A percentile compares a stretch with the other conserved stretches of the same genome.
Evolutionary conservation across 2,113 vertebrate genomes (phyloP).

Genomic region (Neotoma lepida): DNA sequence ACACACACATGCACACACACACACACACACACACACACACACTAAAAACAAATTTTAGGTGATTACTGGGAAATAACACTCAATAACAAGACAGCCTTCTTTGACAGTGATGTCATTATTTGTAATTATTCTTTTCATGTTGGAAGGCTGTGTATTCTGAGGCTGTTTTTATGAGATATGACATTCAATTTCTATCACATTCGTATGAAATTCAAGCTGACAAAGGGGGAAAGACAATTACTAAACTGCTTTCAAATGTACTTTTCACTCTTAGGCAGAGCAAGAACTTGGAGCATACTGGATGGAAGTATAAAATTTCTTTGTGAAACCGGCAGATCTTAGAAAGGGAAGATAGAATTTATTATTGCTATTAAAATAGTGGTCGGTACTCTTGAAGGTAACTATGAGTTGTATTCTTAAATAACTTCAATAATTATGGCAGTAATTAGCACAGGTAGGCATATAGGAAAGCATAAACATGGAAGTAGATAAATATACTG

Average conservation of each 20-base stretch:
- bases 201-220: slow-evolving; percentile 72
- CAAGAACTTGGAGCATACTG: slow-evolving; percentile 49
- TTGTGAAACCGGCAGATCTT: slow-evolving; percentile 25
- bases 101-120: slow-evolving; percentile 48
- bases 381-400: slow-evolving; percentile 60
- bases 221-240: slow-evolving; percentile 69
- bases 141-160: slow-evolving; percentile 39
- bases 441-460: slow-evolving; percentile 76
- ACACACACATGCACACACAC: too few species aligned
- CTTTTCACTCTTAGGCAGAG: slow-evolving; percentile 60
- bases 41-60: neutral
- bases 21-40: neutral
- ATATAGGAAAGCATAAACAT: slow-evolving; percentile 64
- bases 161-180: slow-evolving; percentile 31
- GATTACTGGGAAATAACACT: slow-evolving; percentile 21
- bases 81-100: slow-evolving; percentile 19
- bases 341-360: slow-evolving; percentile 52
- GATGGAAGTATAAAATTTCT: slow-evolving; percentile 38
- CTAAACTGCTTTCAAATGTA: slow-evolving; percentile 63
- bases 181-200: slow-evolving; percentile 64
- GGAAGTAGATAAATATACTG: slow-evolving; percentile 72
- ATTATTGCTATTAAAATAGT: slow-evolving; percentile 71
- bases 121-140: slow-evolving; percentile 58
- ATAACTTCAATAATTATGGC: slow-evolving; percentile 73
- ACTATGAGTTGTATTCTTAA: slow-evolving; percentile 73